phyloP scores from a whole-genome alignment of 1,140 invertebrate species.

The Varroa destructor region DNA sequence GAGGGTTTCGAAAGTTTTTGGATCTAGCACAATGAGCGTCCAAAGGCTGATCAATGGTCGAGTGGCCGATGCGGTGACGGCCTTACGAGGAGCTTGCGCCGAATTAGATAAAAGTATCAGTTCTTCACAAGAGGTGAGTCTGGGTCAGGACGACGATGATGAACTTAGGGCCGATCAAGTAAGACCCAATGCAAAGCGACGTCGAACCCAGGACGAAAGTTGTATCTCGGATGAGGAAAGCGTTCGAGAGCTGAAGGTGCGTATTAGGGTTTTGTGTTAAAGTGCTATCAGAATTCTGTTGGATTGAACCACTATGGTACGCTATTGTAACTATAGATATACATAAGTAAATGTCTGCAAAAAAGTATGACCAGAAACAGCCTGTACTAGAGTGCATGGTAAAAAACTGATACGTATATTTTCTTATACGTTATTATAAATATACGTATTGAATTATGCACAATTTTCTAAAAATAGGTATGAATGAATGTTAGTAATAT shows the following conservation, averaged over 20 bases:
- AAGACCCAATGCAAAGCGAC: not conserved
- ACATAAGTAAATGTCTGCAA: too few species aligned
- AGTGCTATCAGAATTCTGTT: too few species aligned
- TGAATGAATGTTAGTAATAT: not conserved
- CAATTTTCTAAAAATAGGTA: constrained; percentile 3
- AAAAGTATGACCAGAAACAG: not conserved
- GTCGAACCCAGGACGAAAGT: not conserved
- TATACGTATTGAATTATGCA: not conserved
- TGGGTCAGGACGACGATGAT: not conserved
- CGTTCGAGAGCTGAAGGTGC: constrained; percentile 2
- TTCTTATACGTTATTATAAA: not conserved
- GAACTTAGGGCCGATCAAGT: not conserved
- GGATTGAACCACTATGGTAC: too few species aligned
- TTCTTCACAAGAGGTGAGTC: not conserved
- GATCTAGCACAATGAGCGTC: too few species aligned
- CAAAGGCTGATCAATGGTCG: constrained; percentile 5
- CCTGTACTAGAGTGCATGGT: not conserved
- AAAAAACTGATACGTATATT: not conserved
- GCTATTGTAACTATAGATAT: too few species aligned
- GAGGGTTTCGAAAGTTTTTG: too few species aligned
- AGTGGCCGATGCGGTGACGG: constrained; percentile 5
- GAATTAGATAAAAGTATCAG: not conserved
- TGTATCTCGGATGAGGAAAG: not conserved
- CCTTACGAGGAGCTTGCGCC: not conserved
- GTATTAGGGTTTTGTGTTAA: too few species aligned